A percentile compares a stretch with the other conserved stretches of the same genome.
These are phyloP conservation scores for Sarcophaga caerulescens DNA, from an alignment of 2,888 invertebrate genomes.

Conservation along the genomic window DNA sequence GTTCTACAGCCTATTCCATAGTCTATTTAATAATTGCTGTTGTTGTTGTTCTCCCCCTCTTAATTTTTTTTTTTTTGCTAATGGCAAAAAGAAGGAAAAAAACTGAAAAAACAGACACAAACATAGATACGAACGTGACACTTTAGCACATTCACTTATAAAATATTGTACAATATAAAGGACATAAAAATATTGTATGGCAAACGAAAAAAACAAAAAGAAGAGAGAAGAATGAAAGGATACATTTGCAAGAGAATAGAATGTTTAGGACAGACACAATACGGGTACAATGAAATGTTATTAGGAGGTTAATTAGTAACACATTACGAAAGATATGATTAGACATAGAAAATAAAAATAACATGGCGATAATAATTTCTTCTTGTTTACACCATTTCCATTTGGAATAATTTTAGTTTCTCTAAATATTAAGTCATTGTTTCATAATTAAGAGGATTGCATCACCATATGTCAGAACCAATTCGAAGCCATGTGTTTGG, in stretches of 20 bases:
- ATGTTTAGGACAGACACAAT: slow-evolving; percentile 21
- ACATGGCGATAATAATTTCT: neutral
- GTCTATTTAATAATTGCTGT: too few relatives aligned
- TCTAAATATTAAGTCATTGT: neutral
- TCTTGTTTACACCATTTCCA: slow-evolving; percentile 45
- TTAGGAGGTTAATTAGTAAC: slow-evolving; percentile 67
- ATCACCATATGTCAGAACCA: too few relatives aligned
- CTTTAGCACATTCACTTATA: slow-evolving; percentile 26
- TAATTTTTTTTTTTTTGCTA: slow-evolving; percentile 24
- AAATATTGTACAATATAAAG: slow-evolving; percentile 30
- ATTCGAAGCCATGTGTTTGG: too few relatives aligned
- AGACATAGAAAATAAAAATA: slow-evolving; percentile 24
- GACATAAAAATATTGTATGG: slow-evolving; percentile 4
- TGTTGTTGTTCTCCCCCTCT: neutral
- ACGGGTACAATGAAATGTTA: slow-evolving; percentile 54
- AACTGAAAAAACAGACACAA: slow-evolving; percentile 20
- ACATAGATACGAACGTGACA: slow-evolving; percentile 11
- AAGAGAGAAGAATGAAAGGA: slow-evolving; percentile 17
- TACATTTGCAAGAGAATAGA: neutral
- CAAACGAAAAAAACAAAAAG: slow-evolving; percentile 17
- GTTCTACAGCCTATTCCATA: too few relatives aligned
- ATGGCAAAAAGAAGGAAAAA: slow-evolving; percentile 1
- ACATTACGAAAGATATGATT: slow-evolving; percentile 60
- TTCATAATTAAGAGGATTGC: neutral
- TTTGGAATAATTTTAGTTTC: neutral